Base-by-base conservation (phyloP, 2,113 vertebrate genomes). In the Ondatra zibethicus region DNA sequence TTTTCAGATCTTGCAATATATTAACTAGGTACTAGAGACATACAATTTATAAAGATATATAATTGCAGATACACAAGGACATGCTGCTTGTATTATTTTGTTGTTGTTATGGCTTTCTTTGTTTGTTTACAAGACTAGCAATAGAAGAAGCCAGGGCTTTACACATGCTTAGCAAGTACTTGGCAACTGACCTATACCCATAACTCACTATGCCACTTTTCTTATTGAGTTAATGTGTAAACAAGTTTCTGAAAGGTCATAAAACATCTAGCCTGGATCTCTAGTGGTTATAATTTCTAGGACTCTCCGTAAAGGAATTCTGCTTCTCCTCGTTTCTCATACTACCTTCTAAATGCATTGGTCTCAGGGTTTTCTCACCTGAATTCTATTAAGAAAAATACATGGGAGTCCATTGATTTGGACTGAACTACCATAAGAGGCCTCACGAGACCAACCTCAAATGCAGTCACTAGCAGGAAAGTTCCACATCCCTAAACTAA, bases 161-260 rank as follows among this genome's bases (percentile, higher is more conserved):
- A 11, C 50, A 31, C 10, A 70, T 87, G 42, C 85, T 68, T 10
- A 7, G 11, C 19, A 86, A 86, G 36, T 39, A 47, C 42, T 86
- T 58, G n/a, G 33, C 61, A 65, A 47, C 29, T 6, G 45, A 36
- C 65, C 84, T 66, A 87, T 47, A 47, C 42, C 29, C 10, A 31
- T 50, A 68, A 70, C 19, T 86, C 45, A 87, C 31, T 68, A 23
- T 87, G 45, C 29, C 11, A 76, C 80, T 89, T 82, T 61, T 76
- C 31, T 66, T 70, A 63, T 61, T 61, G 70, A 68, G 55, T 4
- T 58, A 7, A 81, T 17, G 1, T 73, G 31, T 81, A 33, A 92
- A 89, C 63, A 95, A 88, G 42, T 94, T 76, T 66, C 29, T 87
- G 42, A 29, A 45, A 77, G 65, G 90, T 31, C 55, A 93, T 55